Base-by-base conservation (phyloP, 1,140 invertebrate genomes). In the Adoxophyes honmai region DNA sequence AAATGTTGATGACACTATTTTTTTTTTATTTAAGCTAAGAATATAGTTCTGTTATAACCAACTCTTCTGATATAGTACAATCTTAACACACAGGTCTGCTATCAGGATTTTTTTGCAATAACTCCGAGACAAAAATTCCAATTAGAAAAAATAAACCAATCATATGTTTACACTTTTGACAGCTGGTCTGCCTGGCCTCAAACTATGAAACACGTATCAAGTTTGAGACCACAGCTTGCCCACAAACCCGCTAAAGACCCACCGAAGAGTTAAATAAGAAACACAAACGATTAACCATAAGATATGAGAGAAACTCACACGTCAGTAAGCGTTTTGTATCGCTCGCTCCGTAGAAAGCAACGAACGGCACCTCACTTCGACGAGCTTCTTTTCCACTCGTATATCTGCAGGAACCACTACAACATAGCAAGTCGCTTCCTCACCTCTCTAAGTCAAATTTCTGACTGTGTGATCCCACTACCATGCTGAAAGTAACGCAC, bases 401-500 rank as follows among this genome's bases (percentile, higher is more conserved):
- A 60, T 75, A 69, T 66, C 52, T 64, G 69, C 59, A 67, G 57
- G 62, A 63, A 58, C 34, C 57, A 64, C 39, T 59, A 59, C 44
- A 68, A 48, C 59, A 68, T 70, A 66, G 52, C 59, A 73, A 73
- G 42, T 51, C 72, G 38, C 60, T 75, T 68, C 62, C 83, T 88
- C 70, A 89, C 86, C 87, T 89, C 80, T 80, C 69, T 70, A 82
- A 88, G 72, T 81, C 68, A 85, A 82, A 68, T 75, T 81, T 86
- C 63, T 87, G 78, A 75, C 65, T 73, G 82, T 84, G 78, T 74
- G 80, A 87, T 81, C 70, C 81, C 79, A 89, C 79, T 89, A 89
- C 80, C 88, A 89, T 89, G 81, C 86, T 88, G 86, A 71, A 75
- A 82, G 70, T 81, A 82, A 79, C 74, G 81, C 67, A 84, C 73